Conservation (phyloP, 2,797 vertebrate species). For the Clarias pachynema region DNA sequence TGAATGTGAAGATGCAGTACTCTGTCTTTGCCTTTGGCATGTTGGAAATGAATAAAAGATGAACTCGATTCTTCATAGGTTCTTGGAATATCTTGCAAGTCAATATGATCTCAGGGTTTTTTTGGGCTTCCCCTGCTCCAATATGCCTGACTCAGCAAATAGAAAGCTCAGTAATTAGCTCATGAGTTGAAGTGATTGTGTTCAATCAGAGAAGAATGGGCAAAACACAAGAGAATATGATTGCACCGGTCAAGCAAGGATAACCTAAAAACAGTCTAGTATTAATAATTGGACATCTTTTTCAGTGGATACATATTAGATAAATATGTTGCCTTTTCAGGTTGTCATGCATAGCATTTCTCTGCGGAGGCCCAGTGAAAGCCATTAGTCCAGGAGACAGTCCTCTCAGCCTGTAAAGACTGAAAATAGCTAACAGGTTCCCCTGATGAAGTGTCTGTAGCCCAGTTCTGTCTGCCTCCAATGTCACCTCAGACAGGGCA, state of each 20-base stretch:
- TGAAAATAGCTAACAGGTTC: conserved; percentile 44
- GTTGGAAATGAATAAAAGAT: conserved; percentile 23
- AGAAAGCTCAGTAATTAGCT: conserved; percentile 16
- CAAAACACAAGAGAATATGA: neutral
- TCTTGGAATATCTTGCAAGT: conserved; percentile 1
- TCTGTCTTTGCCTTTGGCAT: conserved; percentile 15
- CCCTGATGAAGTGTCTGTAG: conserved; percentile 40
- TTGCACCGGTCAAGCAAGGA: neutral
- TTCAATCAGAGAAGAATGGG: neutral
- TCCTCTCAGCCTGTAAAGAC: conserved; percentile 35
- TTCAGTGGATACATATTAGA: neutral
- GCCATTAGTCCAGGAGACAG: conserved; percentile 31
- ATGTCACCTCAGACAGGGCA: conserved; percentile 36
- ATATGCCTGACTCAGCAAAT: conserved; percentile 11
- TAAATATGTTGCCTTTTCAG: neutral
- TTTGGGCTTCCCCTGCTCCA: neutral
- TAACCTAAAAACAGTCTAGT: neutral
- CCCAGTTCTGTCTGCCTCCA: conserved; percentile 50
- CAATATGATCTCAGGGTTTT: neutral
- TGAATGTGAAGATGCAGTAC: conserved; percentile 10
- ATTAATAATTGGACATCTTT: neutral
- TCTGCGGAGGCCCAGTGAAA: conserved; percentile 24
- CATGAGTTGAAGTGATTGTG: neutral
- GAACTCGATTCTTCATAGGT: neutral
- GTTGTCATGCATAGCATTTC: neutral